phyloP scores from a whole-genome alignment of 2,888 invertebrate genomes.

The Idaea dimidiata region DNA sequence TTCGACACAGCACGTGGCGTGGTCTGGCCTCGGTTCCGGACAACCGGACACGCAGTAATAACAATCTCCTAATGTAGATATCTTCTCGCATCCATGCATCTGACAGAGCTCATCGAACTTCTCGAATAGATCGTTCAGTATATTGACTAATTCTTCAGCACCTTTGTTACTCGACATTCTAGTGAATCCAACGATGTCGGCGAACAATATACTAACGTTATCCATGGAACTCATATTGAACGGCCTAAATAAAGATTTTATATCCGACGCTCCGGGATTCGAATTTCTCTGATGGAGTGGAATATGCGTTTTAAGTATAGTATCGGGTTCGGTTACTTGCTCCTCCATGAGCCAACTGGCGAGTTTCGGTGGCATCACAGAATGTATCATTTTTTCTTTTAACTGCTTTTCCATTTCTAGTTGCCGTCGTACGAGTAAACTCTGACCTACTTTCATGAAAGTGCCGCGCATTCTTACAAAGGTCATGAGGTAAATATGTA shows the following conservation, averaged over 20 bases:
- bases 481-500: constrained; percentile 96
- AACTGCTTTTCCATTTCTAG: constrained; percentile 95
- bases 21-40: constrained; percentile 94
- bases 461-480: constrained; percentile 96
- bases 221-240: constrained; percentile 99
- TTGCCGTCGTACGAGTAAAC: constrained; percentile 92
- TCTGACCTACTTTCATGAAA: constrained; percentile 98
- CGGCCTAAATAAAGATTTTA: constrained; percentile 93
- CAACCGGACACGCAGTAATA: constrained; percentile 98
- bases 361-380: constrained; percentile 97
- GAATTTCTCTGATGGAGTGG: constrained; percentile 71
- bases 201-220: constrained; percentile 97
- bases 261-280: constrained; percentile 83
- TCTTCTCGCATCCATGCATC: constrained; percentile 96
- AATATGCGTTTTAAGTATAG: constrained; percentile 74
- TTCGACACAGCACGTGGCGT: constrained; percentile 97
- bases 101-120: constrained; percentile 95
- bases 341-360: constrained; percentile 92
- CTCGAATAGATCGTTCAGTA: constrained; percentile 97
- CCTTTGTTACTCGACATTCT: constrained; percentile 98
- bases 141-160: constrained; percentile 96
- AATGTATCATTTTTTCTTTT: constrained; percentile 98
- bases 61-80: constrained; percentile 96
- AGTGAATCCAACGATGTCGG: constrained; percentile 98
- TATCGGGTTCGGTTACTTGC: constrained; percentile 82